A percentile compares a stretch with the other conserved stretches of the same genome.
phyloP scores from a whole-genome alignment of 2,888 invertebrate species.

The Ophion obscuratus region DNA sequence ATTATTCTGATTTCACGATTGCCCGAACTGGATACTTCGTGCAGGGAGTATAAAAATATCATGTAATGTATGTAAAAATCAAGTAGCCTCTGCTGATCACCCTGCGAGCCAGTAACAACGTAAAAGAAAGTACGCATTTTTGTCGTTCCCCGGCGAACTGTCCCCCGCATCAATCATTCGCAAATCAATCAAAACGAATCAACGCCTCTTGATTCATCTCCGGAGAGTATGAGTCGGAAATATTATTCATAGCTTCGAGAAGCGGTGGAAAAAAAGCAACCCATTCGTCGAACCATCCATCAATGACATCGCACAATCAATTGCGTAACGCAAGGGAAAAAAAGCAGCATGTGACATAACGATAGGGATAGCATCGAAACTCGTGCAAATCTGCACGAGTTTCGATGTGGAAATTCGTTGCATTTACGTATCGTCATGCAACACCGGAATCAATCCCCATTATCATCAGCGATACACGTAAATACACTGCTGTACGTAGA shows the following conservation, averaged over 20 bases:
- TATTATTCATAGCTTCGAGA: slow-evolving; percentile 35
- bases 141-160: slow-evolving; percentile 6
- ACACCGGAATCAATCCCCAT: slow-evolving; percentile 29
- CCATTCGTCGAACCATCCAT: slow-evolving; percentile 45
- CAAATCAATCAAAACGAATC: slow-evolving; percentile 22
- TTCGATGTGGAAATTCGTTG: slow-evolving; percentile 24
- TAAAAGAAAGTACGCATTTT: slow-evolving; percentile 18
- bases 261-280: slow-evolving; percentile 8
- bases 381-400: slow-evolving; percentile 20
- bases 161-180: slow-evolving; percentile 49
- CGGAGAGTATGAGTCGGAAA: slow-evolving; percentile 26
- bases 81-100: slow-evolving; percentile 35
- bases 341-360: not conserved
- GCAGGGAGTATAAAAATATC: slow-evolving; percentile 57
- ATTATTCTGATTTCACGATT: slow-evolving; percentile 37
- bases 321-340: slow-evolving; percentile 15
- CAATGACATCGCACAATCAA: slow-evolving; percentile 26
- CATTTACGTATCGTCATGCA: slow-evolving; percentile 25
- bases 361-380: too few relatives aligned
- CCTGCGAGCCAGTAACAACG: slow-evolving; percentile 29
- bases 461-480: slow-evolving; percentile 14
- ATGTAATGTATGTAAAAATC: slow-evolving; percentile 40
- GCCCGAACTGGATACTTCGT: slow-evolving; percentile 51
- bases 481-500: not conserved
- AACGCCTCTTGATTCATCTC: slow-evolving; percentile 35